Evolutionary conservation across 2,797 vertebrate species (phyloP).

Genomic region (Poliocrania exsul): DNA sequence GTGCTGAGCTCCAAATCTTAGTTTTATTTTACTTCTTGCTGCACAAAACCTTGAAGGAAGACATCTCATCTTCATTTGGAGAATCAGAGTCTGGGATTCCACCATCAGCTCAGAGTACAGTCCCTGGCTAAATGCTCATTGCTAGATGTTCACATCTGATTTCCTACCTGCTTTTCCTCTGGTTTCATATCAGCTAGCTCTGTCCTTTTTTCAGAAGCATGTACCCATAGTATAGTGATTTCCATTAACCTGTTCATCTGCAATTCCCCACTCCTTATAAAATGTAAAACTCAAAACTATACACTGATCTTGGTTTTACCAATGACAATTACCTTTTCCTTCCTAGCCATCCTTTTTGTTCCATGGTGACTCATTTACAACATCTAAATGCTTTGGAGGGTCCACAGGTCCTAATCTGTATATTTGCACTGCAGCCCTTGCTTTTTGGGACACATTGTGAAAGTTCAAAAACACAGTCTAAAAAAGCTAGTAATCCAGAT

Average conservation of each 20-base stretch:
- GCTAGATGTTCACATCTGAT: not conserved
- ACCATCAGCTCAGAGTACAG: not conserved
- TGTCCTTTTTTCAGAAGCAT: not conserved
- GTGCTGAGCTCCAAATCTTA: not conserved
- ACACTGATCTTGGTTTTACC: not conserved
- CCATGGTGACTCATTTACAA: not conserved
- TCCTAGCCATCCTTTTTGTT: not conserved
- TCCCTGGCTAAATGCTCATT: not conserved
- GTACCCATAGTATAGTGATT: not conserved
- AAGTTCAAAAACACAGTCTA: not conserved
- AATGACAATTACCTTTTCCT: not conserved
- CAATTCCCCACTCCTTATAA: not conserved
- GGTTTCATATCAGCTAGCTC: rapidly evolving
- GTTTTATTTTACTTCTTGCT: not conserved
- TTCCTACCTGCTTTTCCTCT: not conserved
- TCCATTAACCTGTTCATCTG: not conserved
- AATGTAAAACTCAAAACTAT: not conserved
- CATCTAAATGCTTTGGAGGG: not conserved
- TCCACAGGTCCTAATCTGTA: not conserved
- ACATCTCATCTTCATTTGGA: not conserved
- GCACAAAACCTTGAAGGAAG: not conserved
- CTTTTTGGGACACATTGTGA: rapidly evolving
- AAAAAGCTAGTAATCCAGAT: not conserved
- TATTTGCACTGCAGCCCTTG: not conserved
- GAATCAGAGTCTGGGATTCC: not conserved